Evolutionary conservation across 1,140 invertebrate species (phyloP).

Genomic region (Conopomorpha cramerella): DNA sequence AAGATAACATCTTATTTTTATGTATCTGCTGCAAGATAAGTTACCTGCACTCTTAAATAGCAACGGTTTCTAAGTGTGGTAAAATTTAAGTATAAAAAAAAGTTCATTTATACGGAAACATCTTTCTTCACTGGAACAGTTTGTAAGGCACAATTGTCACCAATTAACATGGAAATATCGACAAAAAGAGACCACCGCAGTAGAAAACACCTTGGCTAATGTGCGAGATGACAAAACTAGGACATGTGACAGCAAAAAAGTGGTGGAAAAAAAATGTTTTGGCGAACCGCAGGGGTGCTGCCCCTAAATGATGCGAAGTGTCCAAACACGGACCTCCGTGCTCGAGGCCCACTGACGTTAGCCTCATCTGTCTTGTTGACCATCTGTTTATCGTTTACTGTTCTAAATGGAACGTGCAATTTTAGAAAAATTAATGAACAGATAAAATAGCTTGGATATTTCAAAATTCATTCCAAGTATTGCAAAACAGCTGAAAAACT

Average conservation of each 20-base stretch:
- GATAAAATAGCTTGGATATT: too few species aligned
- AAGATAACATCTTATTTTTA: too few species aligned
- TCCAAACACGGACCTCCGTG: slow-evolving; percentile 35
- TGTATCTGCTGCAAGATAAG: too few species aligned
- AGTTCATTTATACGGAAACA: slow-evolving; percentile 26
- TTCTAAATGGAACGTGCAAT: too few species aligned
- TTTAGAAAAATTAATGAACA: too few species aligned
- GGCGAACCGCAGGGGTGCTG: slow-evolving; percentile 34
- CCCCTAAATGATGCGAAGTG: slow-evolving; percentile 23
- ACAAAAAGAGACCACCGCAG: slow-evolving; percentile 45
- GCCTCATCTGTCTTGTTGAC: too few species aligned
- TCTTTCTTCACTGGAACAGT: slow-evolving; percentile 37
- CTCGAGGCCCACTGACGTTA: too few species aligned
- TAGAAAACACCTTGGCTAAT: slow-evolving; percentile 50
- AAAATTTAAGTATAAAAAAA: neutral
- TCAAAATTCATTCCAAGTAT: too few species aligned
- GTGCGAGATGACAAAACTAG: slow-evolving; percentile 42
- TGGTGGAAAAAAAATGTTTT: slow-evolving; percentile 11
- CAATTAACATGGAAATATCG: slow-evolving; percentile 35
- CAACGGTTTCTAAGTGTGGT: too few species aligned
- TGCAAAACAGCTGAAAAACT: too few species aligned
- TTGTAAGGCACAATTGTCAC: slow-evolving; percentile 51
- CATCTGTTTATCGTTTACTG: too few species aligned
- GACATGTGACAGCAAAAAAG: slow-evolving; percentile 20
- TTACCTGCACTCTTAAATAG: too few species aligned